Conservation (phyloP, 92 coral and sea anemone genomes). For the Plumapathes pennacea region DNA sequence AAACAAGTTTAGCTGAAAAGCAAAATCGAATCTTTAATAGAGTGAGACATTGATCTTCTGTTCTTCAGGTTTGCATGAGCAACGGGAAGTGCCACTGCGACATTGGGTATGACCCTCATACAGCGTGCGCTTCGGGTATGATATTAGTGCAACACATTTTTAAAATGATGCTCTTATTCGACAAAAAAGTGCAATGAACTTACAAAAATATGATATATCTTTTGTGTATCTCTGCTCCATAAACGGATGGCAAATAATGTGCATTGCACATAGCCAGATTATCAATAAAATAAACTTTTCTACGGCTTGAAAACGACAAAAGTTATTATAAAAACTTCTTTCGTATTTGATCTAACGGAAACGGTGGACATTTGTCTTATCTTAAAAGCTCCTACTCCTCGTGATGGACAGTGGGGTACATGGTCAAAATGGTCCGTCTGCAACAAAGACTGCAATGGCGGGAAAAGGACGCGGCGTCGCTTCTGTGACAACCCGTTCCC, state of each 20-base stretch:
- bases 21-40: background rate
- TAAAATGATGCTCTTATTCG: background rate
- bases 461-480: constrained; percentile 12
- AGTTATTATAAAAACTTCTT: background rate
- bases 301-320: background rate
- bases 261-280: background rate
- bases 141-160: background rate
- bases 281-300: background rate
- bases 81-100: constrained; percentile 47
- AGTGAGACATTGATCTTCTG: background rate
- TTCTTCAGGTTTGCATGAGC: constrained; percentile 35
- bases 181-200: too few relatives aligned
- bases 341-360: background rate
- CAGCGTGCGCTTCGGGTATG: constrained; percentile 37
- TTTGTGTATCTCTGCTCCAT: too few relatives aligned
- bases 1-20: too few relatives aligned
- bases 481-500: constrained; percentile 32
- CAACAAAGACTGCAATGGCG: constrained; percentile 13
- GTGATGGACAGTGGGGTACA: constrained; percentile 17
- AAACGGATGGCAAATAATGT: too few relatives aligned
- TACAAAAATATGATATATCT: too few relatives aligned
- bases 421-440: constrained; percentile 33
- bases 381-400: background rate
- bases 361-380: background rate
- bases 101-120: constrained; percentile 25